phyloP scores from a whole-genome alignment of 2,797 vertebrate genomes.

The Anisognathus igniventris region DNA sequence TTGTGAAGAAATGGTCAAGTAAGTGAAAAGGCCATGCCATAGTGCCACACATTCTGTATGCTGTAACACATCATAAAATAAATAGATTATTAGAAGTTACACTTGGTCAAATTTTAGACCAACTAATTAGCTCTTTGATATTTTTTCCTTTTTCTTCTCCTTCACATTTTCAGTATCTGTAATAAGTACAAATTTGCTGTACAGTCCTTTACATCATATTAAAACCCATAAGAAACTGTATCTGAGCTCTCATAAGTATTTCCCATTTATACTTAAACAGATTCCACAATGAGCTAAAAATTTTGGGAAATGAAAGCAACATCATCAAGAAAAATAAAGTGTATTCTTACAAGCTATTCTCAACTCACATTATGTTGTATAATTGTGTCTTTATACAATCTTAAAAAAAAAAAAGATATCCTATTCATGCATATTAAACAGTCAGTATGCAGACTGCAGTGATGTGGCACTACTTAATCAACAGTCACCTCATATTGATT shows the following conservation, averaged over 20 bases:
- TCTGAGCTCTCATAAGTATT: background rate
- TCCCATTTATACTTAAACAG: background rate
- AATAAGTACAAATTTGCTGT: background rate
- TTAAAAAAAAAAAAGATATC: background rate
- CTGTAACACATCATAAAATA: constrained; percentile 1
- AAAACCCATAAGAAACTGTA: background rate
- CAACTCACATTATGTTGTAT: background rate
- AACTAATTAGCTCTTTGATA: background rate
- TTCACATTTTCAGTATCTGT: background rate
- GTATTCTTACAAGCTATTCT: background rate
- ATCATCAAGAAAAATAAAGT: background rate
- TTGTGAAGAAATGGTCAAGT: constrained; percentile 12
- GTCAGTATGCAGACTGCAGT: background rate
- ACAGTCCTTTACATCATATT: background rate
- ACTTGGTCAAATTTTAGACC: background rate
- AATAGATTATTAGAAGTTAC: background rate
- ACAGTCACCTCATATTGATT: background rate
- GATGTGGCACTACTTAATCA: background rate
- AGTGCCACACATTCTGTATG: constrained; percentile 5
- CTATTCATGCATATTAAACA: background rate
- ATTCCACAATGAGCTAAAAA: background rate
- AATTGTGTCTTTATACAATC: background rate
- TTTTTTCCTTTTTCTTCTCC: background rate
- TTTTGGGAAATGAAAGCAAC: background rate
- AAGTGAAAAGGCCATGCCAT: constrained; percentile 2